phyloP scores from a whole-genome alignment of 2,113 vertebrate species.

The Lycaon pictus region DNA sequence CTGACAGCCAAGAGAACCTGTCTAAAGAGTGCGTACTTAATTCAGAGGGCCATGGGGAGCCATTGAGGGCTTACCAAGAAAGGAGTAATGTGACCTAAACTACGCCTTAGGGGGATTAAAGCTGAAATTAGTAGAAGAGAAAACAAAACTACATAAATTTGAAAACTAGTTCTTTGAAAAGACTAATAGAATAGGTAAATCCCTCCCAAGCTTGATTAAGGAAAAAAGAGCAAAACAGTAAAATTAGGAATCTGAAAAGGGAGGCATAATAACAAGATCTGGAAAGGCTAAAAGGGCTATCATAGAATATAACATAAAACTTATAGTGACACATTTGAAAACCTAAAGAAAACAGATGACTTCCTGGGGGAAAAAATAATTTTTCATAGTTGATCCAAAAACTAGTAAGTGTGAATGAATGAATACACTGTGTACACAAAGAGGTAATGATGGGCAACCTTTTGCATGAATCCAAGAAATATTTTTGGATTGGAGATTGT shows the following conservation, averaged over 20 bases:
- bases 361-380: not conserved
- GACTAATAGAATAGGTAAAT: not conserved
- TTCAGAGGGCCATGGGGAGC: slow-evolving; percentile 61
- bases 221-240: not conserved
- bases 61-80: slow-evolving; percentile 43
- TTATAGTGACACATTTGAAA: not conserved
- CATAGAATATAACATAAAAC: not conserved
- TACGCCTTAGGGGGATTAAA: slow-evolving; percentile 55
- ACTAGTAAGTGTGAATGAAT: not conserved
- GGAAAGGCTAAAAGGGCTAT: not conserved
- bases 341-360: slow-evolving; percentile 31
- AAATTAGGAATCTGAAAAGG: slow-evolving; percentile 21
- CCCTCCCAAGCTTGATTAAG: not conserved
- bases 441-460: not conserved
- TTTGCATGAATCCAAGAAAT: not conserved
- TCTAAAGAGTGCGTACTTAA: slow-evolving; percentile 65
- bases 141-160: slow-evolving; percentile 50
- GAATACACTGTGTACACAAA: not conserved
- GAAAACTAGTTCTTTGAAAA: slow-evolving; percentile 21
- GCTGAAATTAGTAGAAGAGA: slow-evolving; percentile 65
- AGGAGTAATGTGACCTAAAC: slow-evolving; percentile 28
- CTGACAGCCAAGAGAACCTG: slow-evolving; percentile 30
- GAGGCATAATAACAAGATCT: not conserved
- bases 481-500: not conserved
- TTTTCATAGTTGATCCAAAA: not conserved